These are phyloP conservation scores for Lepus timidus DNA, from an alignment of 2,113 vertebrate genomes.

Conservation along the genomic window DNA sequence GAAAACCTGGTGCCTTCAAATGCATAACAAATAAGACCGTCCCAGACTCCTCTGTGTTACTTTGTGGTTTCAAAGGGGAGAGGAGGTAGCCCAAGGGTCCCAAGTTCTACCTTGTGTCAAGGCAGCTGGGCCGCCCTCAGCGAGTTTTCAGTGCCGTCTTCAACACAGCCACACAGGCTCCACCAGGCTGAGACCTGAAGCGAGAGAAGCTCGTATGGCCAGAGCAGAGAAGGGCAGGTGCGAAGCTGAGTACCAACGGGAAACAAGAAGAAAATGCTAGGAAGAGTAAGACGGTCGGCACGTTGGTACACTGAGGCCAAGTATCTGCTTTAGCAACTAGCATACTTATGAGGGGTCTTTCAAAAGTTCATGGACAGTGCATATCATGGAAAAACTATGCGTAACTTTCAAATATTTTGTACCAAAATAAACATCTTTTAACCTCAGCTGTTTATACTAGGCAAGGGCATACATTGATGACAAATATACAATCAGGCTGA, in stretches of 20 bases:
- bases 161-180: background rate
- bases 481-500: constrained; percentile 60
- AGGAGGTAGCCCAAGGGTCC: background rate
- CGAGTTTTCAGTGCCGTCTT: background rate
- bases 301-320: background rate
- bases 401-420: no score
- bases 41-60: background rate
- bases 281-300: background rate
- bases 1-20: constrained; percentile 27
- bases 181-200: background rate
- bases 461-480: background rate
- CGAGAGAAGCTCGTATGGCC: background rate
- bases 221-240: background rate
- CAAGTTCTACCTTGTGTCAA: background rate
- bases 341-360: background rate
- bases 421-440: no score
- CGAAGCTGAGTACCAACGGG: background rate
- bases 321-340: background rate
- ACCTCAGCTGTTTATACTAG: background rate
- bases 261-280: background rate
- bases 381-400: no score
- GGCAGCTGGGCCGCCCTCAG: background rate
- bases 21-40: background rate
- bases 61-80: background rate
- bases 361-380: no score